phyloP scores from a whole-genome alignment of 1,140 invertebrate genomes.

The Drosophila guanche region DNA sequence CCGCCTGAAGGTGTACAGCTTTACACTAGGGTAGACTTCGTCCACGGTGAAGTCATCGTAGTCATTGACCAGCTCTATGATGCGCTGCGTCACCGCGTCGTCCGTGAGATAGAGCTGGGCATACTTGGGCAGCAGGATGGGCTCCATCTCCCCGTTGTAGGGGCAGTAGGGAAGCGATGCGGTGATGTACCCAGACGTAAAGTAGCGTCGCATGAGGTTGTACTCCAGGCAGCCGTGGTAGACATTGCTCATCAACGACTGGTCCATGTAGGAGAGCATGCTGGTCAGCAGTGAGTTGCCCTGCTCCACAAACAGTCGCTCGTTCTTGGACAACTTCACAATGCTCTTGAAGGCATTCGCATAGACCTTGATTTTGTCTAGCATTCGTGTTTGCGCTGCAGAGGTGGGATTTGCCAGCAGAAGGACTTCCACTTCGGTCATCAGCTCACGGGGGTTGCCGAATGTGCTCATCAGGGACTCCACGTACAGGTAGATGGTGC shows the following conservation, averaged over 20 bases:
- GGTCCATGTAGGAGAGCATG: slow-evolving; percentile 51
- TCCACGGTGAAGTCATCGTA: slow-evolving; percentile 52
- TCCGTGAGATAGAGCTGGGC: slow-evolving; percentile 61
- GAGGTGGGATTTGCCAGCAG: slow-evolving; percentile 57
- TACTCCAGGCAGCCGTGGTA: slow-evolving; percentile 66
- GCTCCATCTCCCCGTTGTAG: slow-evolving; percentile 30
- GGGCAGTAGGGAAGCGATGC: slow-evolving; percentile 7
- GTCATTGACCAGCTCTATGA: slow-evolving; percentile 53
- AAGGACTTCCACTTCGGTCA: slow-evolving; percentile 55
- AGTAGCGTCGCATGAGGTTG: slow-evolving; percentile 61
- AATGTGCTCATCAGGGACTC: slow-evolving; percentile 61
- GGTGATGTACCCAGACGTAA: slow-evolving; percentile 49
- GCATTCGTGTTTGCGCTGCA: slow-evolving; percentile 27
- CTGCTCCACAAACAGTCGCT: slow-evolving; percentile 62
- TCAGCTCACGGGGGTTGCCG: slow-evolving; percentile 36
- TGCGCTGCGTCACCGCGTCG: slow-evolving; percentile 60
- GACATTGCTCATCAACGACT: slow-evolving; percentile 42
- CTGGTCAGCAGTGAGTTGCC: slow-evolving; percentile 48
- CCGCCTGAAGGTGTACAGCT: slow-evolving; percentile 55
- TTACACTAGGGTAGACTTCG: slow-evolving; percentile 47
- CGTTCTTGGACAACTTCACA: slow-evolving; percentile 56
- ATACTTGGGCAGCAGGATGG: slow-evolving; percentile 47
- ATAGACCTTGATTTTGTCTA: slow-evolving; percentile 65
- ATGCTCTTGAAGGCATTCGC: slow-evolving; percentile 64
- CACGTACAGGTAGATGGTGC: slow-evolving; percentile 55